Evolutionary conservation across 2,113 vertebrate species (phyloP), one percentile per base, ranked within the genome.

Genomic region (Phalacrocorax carbo): DNA sequence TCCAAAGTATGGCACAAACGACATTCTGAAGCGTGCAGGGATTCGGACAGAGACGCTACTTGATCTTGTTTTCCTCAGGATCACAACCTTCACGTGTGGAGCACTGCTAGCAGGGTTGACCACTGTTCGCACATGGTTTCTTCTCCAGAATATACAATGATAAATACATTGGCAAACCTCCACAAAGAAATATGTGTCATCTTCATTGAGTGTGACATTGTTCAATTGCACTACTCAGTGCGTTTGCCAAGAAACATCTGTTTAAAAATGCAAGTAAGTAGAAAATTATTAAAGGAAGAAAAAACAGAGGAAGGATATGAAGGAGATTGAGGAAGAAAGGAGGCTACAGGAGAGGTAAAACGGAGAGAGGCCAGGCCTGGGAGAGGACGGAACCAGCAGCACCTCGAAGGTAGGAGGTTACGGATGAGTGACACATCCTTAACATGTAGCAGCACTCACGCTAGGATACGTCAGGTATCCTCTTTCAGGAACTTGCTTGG

Each of bases 401-500:
- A 73, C n/a, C 54, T 66, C n/a, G 27, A 65, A 90, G 49, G 60
- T 71, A 29, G 68, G 64, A 93, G 51, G 82, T 66, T 81, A 66
- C 78, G 32, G 58, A 14, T 89, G 92, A 94, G 55, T 78, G 78
- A 92, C 64, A 80, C 42, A 52, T 78, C 82, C 69, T 82, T 54
- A 66, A 77, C 0, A 4, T 12, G 34, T 15, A 86, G 78, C 66
- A 91, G 70, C 81, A 94, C 60, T 76, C 90, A 88, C 2, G 6
- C 72, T 60, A 48, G 46, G 40, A 49, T 13, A 51, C 88, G 69
- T 68, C 8, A 30, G 30, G 72, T 64, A 78, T 93, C 32, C 72
- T 95, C 70, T 88, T 95, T 93, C 81, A 80, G 83, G 76, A 93
- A 93, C 46, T n/a, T 73, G 86, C 40, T 80, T 61, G 86, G 2